These are phyloP conservation scores for Drosophila seguyi DNA, from an alignment of 1,140 invertebrate species.

Conservation along the genomic window DNA sequence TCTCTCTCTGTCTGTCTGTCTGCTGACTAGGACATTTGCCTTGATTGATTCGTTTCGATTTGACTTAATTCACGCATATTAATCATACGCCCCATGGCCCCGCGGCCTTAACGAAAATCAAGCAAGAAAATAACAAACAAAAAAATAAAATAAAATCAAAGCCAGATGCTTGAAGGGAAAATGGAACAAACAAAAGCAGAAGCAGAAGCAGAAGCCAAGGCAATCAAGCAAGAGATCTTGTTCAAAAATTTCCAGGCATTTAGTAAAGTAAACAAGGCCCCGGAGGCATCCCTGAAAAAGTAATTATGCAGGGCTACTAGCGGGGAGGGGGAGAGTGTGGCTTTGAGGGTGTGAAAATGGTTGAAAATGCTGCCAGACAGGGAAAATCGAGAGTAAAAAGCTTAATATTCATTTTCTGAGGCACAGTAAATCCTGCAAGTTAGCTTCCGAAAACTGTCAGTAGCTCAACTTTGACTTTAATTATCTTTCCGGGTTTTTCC, in stretches of 20 bases:
- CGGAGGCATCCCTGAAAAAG: constrained; percentile 52
- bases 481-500: no score
- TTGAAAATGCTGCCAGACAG: background rate
- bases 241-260: constrained; percentile 53
- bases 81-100: constrained; percentile 73
- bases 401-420: background rate
- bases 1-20: background rate
- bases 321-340: background rate
- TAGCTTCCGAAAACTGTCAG: background rate
- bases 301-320: constrained; percentile 69
- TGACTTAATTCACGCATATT: constrained; percentile 83
- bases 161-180: constrained; percentile 1
- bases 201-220: constrained; percentile 3
- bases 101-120: background rate
- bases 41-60: constrained; percentile 83
- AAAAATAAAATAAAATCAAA: constrained; percentile 45
- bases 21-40: constrained; percentile 58
- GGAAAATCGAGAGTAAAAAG: background rate
- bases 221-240: constrained; percentile 29
- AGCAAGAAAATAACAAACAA: background rate
- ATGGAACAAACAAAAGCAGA: no score
- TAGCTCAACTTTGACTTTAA: no score
- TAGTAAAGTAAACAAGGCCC: constrained; percentile 61
- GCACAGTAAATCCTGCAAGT: background rate
- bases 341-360: background rate